These are phyloP conservation scores for Littorina saxatilis DNA, from an alignment of 1,140 invertebrate genomes.

Conservation along the genomic window DNA sequence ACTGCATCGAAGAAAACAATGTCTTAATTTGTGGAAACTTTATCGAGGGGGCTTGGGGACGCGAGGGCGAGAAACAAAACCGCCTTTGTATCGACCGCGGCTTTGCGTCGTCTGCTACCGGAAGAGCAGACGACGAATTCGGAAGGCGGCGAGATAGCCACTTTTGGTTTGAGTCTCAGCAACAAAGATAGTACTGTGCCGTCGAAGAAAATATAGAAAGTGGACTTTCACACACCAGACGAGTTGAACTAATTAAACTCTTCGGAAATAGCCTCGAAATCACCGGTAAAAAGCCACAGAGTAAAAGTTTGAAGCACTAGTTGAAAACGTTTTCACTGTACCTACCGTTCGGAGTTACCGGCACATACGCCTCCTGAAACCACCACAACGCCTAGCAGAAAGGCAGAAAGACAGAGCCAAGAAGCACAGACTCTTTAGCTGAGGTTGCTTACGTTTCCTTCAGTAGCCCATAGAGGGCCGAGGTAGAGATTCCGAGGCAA, in stretches of 20 bases:
- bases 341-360: background rate
- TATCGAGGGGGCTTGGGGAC: background rate
- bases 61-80: background rate
- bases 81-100: conserved; percentile 2
- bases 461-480: conserved; percentile 6
- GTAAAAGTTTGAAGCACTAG: background rate
- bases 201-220: background rate
- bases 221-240: background rate
- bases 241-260: background rate
- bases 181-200: conserved; percentile 6
- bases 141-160: background rate
- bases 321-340: background rate
- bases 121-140: conserved; percentile 38
- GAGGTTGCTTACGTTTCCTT: conserved; percentile 11
- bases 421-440: conserved; percentile 11
- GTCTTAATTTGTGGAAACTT: background rate
- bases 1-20: background rate
- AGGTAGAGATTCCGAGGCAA: conserved; percentile 30
- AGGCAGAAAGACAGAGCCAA: background rate
- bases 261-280: background rate
- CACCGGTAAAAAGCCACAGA: background rate
- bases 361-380: background rate
- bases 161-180: background rate
- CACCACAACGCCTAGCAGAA: background rate
- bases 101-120: conserved; percentile 38